Evolutionary conservation across 2,797 vertebrate species (phyloP), one percentile per base, ranked within the genome.

Genomic region (Sparidentex hasta): DNA sequence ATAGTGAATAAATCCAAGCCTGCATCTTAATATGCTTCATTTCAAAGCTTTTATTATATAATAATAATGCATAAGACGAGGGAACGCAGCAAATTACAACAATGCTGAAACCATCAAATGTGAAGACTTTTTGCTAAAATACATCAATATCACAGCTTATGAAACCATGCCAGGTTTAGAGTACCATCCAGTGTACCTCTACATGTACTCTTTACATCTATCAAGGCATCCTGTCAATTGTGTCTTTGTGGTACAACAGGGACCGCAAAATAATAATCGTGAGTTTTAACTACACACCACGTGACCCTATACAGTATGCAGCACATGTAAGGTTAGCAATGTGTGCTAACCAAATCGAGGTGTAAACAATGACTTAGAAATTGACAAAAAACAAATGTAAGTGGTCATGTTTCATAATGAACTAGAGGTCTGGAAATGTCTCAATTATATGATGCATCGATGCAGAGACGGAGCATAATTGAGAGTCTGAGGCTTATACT

Each of bases 221-320:
- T 14, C 4, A 4, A 38, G 48, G n/a, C 56, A 46, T 74, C 56
- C 57, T 64, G 57, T 43, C 63, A 65, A 62, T 57, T 61, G 27
- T 55, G 68, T 76, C 29, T 64, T 43, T 70, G 44, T 66, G 63
- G 43, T 27, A 62, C 18, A 5, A 2, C 50, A 57, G 29, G 21
- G 73, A 57, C 25, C 55, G 41, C 20, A 58, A 55, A 61, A 27
- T n/a, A 66, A 55, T 65, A 71, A 78, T 76, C 65, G 12, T 8
- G 23, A 62, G 52, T 33, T 50, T 54, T 23, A 58, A 17, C 59
- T n/a, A 67, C 47, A 78, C 46, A 25, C 11, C n/a, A 58, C 41
- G 51, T 2, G 12, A 54, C 38, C 1, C 18, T 58, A 55, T 25
- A 5, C 29, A 27, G 27, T 27, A 27, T 50, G 38, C 46, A 52